phyloP scores from a whole-genome alignment of 2,797 vertebrate species.

The Mormyrus proboscirostris region DNA sequence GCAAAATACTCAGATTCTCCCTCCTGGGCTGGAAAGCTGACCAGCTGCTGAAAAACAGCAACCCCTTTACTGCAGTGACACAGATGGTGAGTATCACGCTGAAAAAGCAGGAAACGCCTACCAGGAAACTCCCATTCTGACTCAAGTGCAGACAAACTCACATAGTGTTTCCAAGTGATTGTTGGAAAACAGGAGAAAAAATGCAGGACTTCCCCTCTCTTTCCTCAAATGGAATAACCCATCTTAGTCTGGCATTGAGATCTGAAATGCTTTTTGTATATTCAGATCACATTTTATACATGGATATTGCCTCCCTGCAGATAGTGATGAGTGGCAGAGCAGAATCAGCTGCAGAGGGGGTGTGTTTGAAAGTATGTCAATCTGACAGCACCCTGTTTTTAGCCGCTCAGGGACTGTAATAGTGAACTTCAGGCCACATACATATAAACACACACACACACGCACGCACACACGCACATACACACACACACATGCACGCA shows the following conservation, averaged over 20 bases:
- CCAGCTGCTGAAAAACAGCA: not conserved
- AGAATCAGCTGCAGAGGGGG: not conserved
- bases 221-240: not conserved
- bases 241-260: not conserved
- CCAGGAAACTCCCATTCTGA: not conserved
- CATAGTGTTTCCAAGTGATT: not conserved
- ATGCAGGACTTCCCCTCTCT: not conserved
- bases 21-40: not conserved
- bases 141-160: not conserved
- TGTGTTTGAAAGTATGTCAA: conserved; percentile 59
- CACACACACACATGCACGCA: not conserved
- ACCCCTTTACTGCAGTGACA: not conserved
- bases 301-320: not conserved
- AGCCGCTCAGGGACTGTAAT: conserved; percentile 51
- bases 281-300: not conserved
- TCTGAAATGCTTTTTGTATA: not conserved
- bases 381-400: conserved; percentile 52
- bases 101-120: not conserved
- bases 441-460: not conserved
- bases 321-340: not conserved
- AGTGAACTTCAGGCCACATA: conserved; percentile 35
- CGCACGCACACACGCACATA: fast-evolving
- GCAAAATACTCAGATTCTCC: not conserved
- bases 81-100: not conserved
- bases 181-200: not conserved